phyloP scores from a whole-genome alignment of 2,797 vertebrate species.

The Anguilla anguilla region DNA sequence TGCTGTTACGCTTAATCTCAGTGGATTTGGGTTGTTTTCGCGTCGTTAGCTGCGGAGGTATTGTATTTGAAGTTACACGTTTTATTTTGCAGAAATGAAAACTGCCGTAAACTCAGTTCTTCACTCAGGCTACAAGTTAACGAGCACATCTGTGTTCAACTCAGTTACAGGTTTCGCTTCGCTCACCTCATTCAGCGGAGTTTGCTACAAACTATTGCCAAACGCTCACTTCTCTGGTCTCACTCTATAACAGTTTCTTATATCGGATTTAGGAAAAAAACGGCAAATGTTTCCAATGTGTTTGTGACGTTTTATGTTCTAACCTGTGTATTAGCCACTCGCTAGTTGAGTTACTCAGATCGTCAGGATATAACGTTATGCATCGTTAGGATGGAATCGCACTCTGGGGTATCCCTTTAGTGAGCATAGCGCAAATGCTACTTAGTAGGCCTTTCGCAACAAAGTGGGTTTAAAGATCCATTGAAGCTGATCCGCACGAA shows the following conservation, averaged over 20 bases:
- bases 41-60: neutral
- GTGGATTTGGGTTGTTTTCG: neutral
- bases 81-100: conserved; percentile 34
- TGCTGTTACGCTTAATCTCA: neutral
- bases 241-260: neutral
- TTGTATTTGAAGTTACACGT: neutral
- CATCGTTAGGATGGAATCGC: neutral
- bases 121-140: conserved; percentile 50
- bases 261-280: neutral
- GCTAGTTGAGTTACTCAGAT: neutral
- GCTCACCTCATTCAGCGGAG: conserved; percentile 42
- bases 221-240: conserved; percentile 1
- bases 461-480: conserved; percentile 2
- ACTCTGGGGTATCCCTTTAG: neutral
- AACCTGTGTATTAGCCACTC: neutral
- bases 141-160: conserved; percentile 42
- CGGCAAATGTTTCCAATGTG: neutral
- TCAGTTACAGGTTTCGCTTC: conserved; percentile 59
- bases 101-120: conserved; percentile 52
- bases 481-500: neutral
- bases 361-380: neutral
- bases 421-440: neutral
- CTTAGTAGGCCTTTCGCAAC: neutral
- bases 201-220: conserved; percentile 50
- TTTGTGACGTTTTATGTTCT: neutral